Conservation (phyloP, 2,113 vertebrate species). For the Scartelaos histophorus region DNA sequence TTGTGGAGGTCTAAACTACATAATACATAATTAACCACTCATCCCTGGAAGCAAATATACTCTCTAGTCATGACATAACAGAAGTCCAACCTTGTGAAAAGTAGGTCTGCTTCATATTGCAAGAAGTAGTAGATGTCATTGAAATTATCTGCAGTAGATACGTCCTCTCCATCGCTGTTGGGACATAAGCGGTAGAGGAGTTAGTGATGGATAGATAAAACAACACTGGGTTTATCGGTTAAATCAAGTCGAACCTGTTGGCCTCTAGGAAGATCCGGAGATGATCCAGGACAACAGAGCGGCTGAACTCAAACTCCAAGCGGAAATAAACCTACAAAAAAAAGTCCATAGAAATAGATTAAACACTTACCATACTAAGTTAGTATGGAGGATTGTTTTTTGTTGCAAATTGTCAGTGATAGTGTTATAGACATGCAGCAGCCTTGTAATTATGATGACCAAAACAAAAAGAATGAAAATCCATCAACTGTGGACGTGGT, state of each 20-base stretch:
- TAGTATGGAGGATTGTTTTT: no score
- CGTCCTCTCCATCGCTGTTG: slow-evolving; percentile 88
- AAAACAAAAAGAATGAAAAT: no score
- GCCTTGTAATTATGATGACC: no score
- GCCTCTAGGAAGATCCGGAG: slow-evolving; percentile 82
- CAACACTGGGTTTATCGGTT: neutral
- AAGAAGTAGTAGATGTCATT: slow-evolving; percentile 84
- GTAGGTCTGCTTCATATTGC: slow-evolving; percentile 90
- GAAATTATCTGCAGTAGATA: slow-evolving; percentile 82
- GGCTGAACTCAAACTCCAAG: slow-evolving; percentile 95
- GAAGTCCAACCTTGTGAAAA: slow-evolving; percentile 88
- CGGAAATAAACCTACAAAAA: slow-evolving; percentile 85
- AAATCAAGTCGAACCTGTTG: slow-evolving; percentile 75
- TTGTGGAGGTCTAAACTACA: neutral
- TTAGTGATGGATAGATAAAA: neutral
- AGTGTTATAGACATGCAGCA: no score
- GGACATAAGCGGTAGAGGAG: neutral
- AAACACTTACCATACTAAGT: no score
- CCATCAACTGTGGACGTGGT: no score
- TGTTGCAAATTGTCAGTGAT: no score
- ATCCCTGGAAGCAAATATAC: neutral
- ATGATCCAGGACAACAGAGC: slow-evolving; percentile 80
- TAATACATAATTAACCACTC: neutral
- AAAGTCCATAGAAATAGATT: neutral
- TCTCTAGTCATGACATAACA: no score